Base-by-base conservation (phyloP, 2,113 vertebrate genomes). In the Marmota monax region DNA sequence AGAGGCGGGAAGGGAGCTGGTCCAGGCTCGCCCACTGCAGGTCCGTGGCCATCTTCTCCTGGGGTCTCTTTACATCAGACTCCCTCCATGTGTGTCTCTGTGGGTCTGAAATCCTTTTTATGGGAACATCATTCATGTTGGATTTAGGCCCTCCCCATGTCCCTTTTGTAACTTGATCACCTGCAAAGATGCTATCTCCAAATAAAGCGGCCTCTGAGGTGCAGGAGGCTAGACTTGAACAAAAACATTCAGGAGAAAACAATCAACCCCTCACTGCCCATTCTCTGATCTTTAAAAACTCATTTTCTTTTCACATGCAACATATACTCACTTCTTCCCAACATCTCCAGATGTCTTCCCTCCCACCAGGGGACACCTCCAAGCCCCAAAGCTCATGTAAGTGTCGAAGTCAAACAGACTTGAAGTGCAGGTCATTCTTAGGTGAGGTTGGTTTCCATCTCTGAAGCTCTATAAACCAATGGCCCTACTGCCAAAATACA, bases 11-110 rank as follows among this genome's bases (percentile, higher is more conserved):
- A 1, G 13, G 4, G 7, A 25, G 16, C 39, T 69, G 5, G 23
- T 23, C 20, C 53, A 45, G 22, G 29, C n/a, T 22, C 16, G 16
- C 29, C 34, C 48, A 17, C 20, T 25, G 25, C 34, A 48, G 34
- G 3, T 6, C 37, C 2, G 17, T 32, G 74, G 39, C 4, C 3
- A 0, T 10, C 61, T 45, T 23, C 6, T 7, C 1, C 29, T n/a
- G 1, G 29, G 0, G 27, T 17, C 13, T 34, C 80, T 45, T 58
- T 42, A 48, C 2, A 7, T 3, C 42, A 25, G 3, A 45, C 7
- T 56, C 32, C 58, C 4, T 61, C 25, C 32, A 3, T 27, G 25
- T 63, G 32, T 51, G 32, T 27, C 56, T 73, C 80, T 23, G 25
- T 56, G 29, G 27, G 20, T 39, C 48, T 29, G 61, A 7, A 61